phyloP scores from a whole-genome alignment of 1,140 invertebrate genomes.

The Drosophila navojoa region DNA sequence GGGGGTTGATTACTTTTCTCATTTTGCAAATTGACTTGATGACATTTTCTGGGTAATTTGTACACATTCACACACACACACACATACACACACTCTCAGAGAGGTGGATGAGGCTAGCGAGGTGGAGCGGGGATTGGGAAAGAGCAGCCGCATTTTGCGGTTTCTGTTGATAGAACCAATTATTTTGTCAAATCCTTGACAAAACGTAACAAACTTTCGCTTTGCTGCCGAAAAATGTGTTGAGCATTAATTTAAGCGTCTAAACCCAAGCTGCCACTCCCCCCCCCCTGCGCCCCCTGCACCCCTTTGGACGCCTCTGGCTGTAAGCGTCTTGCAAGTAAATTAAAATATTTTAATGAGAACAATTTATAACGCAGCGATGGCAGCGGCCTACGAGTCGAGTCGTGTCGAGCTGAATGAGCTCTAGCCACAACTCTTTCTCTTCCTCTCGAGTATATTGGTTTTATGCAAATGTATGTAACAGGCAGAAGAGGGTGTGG shows the following conservation, averaged over 20 bases:
- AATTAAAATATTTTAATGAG: slow-evolving; percentile 84
- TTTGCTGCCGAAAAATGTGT: slow-evolving; percentile 51
- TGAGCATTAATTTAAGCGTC: slow-evolving; percentile 67
- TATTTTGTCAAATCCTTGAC: slow-evolving; percentile 46
- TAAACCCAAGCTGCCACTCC: too few species aligned
- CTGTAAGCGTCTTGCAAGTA: slow-evolving; percentile 55
- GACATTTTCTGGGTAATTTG: slow-evolving; percentile 77
- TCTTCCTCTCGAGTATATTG: neutral
- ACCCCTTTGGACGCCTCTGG: neutral
- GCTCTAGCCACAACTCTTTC: slow-evolving; percentile 17
- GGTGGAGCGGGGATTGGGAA: neutral
- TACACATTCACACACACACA: slow-evolving; percentile 28
- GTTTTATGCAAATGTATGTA: too few species aligned
- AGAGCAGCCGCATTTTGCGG: slow-evolving; percentile 2
- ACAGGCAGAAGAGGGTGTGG: too few species aligned
- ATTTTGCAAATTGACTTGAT: slow-evolving; percentile 80
- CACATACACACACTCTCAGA: neutral
- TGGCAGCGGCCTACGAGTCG: slow-evolving; percentile 32
- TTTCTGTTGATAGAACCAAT: slow-evolving; percentile 62
- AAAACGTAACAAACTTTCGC: slow-evolving; percentile 38
- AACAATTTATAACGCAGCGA: slow-evolving; percentile 72
- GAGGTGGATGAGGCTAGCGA: neutral
- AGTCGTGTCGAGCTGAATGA: slow-evolving; percentile 4
- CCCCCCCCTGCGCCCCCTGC: neutral
- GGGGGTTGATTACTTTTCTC: slow-evolving; percentile 75